Evolutionary conservation across 2,797 vertebrate genomes (phyloP).

Genomic region (Discoglossus pictus): DNA sequence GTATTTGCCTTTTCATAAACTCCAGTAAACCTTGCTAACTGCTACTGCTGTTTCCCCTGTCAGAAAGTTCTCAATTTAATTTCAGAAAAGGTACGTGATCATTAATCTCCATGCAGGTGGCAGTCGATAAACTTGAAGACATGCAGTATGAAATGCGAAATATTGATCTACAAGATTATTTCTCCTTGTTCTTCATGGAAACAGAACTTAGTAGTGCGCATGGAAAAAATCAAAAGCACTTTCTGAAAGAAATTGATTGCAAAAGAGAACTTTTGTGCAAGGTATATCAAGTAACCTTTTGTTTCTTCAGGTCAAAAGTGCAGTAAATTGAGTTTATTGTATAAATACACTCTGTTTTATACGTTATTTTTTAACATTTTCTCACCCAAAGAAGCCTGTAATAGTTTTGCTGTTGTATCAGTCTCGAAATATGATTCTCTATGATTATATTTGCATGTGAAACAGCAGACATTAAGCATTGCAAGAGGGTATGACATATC

Average conservation of each 20-base stretch:
- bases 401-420: too few species aligned
- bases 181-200: conserved; percentile 39
- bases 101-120: conserved; percentile 43
- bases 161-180: conserved; percentile 48
- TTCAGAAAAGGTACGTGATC: conserved; percentile 31
- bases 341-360: too few species aligned
- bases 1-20: conserved; percentile 18
- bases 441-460: too few species aligned
- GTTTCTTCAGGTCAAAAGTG: conserved; percentile 46
- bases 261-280: conserved; percentile 55
- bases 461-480: too few species aligned
- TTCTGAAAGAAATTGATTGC: conserved; percentile 51
- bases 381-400: too few species aligned
- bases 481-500: too few species aligned
- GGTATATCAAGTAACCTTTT: conserved; percentile 39
- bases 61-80: conserved; percentile 17
- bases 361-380: too few species aligned
- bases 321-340: neutral
- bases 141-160: conserved; percentile 30
- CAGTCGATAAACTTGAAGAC: conserved; percentile 51
- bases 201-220: conserved; percentile 41
- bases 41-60: conserved; percentile 33
- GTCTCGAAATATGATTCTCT: too few species aligned
- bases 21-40: conserved; percentile 14
- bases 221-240: conserved; percentile 49